Percentiles rank a stretch among this genome's conserved stretches.
phyloP scores from a whole-genome alignment of 2,797 vertebrate species.

The Sardinella longiceps region DNA sequence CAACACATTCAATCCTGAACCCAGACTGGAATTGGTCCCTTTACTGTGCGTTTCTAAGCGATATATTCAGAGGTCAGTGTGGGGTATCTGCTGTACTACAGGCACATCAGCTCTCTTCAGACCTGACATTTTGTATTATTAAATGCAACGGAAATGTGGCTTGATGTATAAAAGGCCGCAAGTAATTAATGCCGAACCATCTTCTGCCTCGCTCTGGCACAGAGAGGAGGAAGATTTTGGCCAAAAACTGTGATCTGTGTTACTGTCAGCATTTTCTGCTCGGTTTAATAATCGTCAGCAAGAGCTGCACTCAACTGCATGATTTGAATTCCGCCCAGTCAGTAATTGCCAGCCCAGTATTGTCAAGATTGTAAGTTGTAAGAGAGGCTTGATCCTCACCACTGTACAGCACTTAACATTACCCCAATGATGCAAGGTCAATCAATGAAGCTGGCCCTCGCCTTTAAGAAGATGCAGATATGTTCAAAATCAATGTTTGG shows the following conservation, averaged over 20 bases:
- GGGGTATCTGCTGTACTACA: background rate
- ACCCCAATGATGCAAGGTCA: slow-evolving; percentile 61
- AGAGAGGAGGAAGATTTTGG: background rate
- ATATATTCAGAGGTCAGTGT: background rate
- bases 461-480: slow-evolving; percentile 72
- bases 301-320: slow-evolving; percentile 54
- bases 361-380: slow-evolving; percentile 64
- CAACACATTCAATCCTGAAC: background rate
- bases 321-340: slow-evolving; percentile 72
- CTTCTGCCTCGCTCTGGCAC: background rate
- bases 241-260: slow-evolving; percentile 17
- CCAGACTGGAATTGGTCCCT: background rate
- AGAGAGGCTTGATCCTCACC: slow-evolving; percentile 55
- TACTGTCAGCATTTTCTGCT: slow-evolving; percentile 60
- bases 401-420: slow-evolving; percentile 66
- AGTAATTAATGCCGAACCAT: slow-evolving; percentile 1
- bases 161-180: background rate
- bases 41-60: background rate
- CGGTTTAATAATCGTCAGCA: slow-evolving; percentile 53
- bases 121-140: background rate
- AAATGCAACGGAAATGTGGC: background rate
- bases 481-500: slow-evolving; percentile 65
- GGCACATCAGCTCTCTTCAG: background rate
- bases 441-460: slow-evolving; percentile 63
- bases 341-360: slow-evolving; percentile 63